These are phyloP conservation scores for Siniperca knerii DNA, from an alignment of 2,113 vertebrate species.

Conservation along the genomic window DNA sequence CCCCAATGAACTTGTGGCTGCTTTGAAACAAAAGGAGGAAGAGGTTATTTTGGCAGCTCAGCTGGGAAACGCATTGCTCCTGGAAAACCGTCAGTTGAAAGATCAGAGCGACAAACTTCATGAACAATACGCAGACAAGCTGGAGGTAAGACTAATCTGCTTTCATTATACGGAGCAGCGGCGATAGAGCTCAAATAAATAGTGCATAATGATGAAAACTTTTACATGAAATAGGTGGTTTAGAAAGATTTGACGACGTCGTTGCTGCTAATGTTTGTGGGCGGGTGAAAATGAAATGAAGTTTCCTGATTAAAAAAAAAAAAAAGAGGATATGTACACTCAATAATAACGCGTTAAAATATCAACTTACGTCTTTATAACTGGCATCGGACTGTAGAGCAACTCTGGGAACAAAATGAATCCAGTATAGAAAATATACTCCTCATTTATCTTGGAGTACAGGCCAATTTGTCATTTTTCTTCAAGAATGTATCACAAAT, in stretches of 20 bases:
- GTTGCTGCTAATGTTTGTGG: not conserved
- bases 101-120: conserved; percentile 77
- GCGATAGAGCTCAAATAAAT: not conserved
- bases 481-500: not conserved
- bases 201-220: not conserved
- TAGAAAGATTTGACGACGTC: not conserved
- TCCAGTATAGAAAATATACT: not conserved
- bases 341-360: not conserved
- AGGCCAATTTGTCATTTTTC: not conserved
- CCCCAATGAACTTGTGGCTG: conserved; percentile 79
- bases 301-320: not conserved
- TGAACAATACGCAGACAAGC: conserved; percentile 76
- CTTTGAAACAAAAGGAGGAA: conserved; percentile 85
- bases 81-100: conserved; percentile 85
- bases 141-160: conserved; percentile 79
- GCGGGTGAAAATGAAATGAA: not conserved
- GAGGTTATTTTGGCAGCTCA: conserved; percentile 86
- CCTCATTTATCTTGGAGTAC: not conserved
- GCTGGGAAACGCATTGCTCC: conserved; percentile 86
- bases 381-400: not conserved
- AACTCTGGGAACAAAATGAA: not conserved
- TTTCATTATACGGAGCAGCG: not conserved
- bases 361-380: not conserved
- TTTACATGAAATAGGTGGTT: not conserved
- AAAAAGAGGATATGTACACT: too few species aligned